Percentiles rank a stretch among this genome's conserved stretches.
These are phyloP conservation scores for Actinia tenebrosa DNA, from an alignment of 64 coral and sea anemone genomes.

Conservation along the genomic window DNA sequence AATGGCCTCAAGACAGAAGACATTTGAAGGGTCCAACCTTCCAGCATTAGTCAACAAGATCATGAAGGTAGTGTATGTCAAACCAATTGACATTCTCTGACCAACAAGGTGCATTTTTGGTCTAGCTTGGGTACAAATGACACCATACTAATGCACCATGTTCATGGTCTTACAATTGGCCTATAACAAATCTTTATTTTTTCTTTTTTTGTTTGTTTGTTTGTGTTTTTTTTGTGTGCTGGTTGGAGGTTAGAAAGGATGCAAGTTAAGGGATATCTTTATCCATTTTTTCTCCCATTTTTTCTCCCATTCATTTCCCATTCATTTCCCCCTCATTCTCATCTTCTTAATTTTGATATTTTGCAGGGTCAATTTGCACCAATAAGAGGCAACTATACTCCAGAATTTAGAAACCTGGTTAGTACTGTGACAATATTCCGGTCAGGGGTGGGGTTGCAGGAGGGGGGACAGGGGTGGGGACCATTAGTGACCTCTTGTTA, in stretches of 20 bases:
- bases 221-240: background rate
- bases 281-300: background rate
- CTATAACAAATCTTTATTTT: background rate
- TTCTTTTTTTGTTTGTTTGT: background rate
- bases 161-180: background rate
- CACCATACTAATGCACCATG: too few relatives aligned
- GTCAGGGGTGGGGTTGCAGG: background rate
- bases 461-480: too few relatives aligned
- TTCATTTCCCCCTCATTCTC: background rate
- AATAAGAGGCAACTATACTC: constrained; percentile 89
- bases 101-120: too few relatives aligned
- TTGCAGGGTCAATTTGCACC: constrained; percentile 91
- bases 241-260: too few relatives aligned
- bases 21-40: constrained; percentile 97
- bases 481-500: too few relatives aligned
- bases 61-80: constrained; percentile 71
- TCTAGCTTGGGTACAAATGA: too few relatives aligned
- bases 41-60: constrained; percentile 99
- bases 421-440: background rate
- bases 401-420: constrained; percentile 86
- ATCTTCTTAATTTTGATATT: background rate
- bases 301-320: too few relatives aligned
- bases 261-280: background rate
- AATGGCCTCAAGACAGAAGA: constrained; percentile 96
- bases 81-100: too few relatives aligned